Conservation (phyloP, 1,140 invertebrate genomes). For the Leptinotarsa undecemlineata region DNA sequence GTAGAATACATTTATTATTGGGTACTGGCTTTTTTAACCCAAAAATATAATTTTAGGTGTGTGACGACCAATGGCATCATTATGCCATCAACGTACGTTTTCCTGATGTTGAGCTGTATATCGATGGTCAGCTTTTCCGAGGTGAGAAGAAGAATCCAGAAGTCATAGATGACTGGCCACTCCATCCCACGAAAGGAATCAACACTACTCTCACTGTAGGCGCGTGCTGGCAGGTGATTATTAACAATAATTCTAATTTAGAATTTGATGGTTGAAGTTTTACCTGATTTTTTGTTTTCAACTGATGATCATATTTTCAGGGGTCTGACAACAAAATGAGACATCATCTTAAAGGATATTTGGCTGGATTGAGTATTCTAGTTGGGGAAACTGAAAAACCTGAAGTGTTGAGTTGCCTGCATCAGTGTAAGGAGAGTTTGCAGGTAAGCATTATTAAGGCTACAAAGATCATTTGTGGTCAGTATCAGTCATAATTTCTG, state of each 20-base stretch:
- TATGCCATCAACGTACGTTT: slow-evolving; percentile 92
- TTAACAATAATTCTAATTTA: background rate
- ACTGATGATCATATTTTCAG: slow-evolving; percentile 44
- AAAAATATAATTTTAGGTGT: slow-evolving; percentile 66
- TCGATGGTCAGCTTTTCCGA: slow-evolving; percentile 85
- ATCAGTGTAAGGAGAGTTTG: slow-evolving; percentile 84
- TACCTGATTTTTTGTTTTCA: too few species aligned
- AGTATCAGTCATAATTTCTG: too few species aligned
- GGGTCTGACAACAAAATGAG: slow-evolving; percentile 85
- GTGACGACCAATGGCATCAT: slow-evolving; percentile 98
- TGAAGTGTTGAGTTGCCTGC: slow-evolving; percentile 80
- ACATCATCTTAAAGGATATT: slow-evolving; percentile 84
- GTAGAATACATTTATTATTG: too few species aligned
- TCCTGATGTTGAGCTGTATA: slow-evolving; percentile 83
- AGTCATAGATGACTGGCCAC: slow-evolving; percentile 99
- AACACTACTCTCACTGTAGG: slow-evolving; percentile 94
- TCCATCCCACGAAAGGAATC: slow-evolving; percentile 91
- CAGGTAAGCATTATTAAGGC: slow-evolving; percentile 58
- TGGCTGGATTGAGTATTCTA: slow-evolving; percentile 85
- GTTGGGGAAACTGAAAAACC: slow-evolving; percentile 78
- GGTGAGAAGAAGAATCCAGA: slow-evolving; percentile 87
- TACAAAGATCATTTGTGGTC: too few species aligned
- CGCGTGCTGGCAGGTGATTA: slow-evolving; percentile 94
- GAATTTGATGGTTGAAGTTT: too few species aligned
- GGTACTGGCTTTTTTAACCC: background rate